Base-by-base conservation (phyloP, 2,888 invertebrate genomes). In the Leptinotarsa tumamoca region DNA sequence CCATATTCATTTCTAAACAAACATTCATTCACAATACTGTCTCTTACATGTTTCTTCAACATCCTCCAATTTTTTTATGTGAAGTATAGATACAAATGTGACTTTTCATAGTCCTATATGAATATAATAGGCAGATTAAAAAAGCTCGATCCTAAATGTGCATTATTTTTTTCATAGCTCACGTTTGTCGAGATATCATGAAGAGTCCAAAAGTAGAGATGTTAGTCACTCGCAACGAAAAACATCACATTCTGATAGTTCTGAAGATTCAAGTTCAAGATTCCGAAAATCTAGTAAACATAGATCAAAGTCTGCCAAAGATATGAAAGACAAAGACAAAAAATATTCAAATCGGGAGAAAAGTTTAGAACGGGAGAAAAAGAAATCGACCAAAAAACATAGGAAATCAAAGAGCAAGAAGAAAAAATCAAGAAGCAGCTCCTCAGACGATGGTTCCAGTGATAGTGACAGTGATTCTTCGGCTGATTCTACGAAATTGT, bases 401-500 rank as follows among this genome's bases (percentile, higher is more conserved):
- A 75, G 63, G 18, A 70, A 68, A 14, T 72, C 74, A 4, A 75
- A 79, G 71, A 70, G 52, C 52, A 74, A 75, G 33, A 72, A 79
- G 49, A 76, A 68, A 27, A 71, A 76, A 61, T 73, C 73, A 18
- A 74, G 71, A n/a, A 72, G 72, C 52, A 70, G 67, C 67, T 74
- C 71, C 17, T 61, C 58, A 14, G 67, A 67, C 43, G 67, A 58
- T 54, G 70, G 63, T 69, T 77, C 75, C 49, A 72, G 66, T 33
- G 70, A 72, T 56, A 79, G 71, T 68, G 73, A 73, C 23, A 80
- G 79, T 63, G 67, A 71, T 50, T 73, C 73, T 21, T 82, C 82
- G 10, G 77, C 79, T 71, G 67, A 73, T 52, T 83, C 82, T 14
- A 73, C 81, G 58, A 79, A 83, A 69, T 85, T 96, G 33, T 85